These are phyloP conservation scores for Conus betulinus DNA, from an alignment of 1,140 invertebrate species.

Conservation along the genomic window DNA sequence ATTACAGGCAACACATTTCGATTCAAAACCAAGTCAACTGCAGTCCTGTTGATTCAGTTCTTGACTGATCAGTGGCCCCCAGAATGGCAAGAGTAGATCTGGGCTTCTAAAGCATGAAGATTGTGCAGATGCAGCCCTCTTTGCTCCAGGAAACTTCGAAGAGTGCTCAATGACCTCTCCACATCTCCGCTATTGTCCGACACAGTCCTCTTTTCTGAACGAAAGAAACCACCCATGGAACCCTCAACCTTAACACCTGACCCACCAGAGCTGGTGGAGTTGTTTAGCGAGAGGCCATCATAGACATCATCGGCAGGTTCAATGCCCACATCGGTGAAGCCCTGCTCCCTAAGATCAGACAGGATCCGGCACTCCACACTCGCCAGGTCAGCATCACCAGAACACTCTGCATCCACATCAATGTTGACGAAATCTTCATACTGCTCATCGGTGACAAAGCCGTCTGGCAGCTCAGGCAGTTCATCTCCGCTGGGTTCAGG, in stretches of 20 bases:
- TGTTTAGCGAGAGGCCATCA: background rate
- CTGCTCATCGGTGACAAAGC: constrained; percentile 19
- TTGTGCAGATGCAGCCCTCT: constrained; percentile 21
- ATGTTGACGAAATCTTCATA: constrained; percentile 32
- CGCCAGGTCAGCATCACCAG: background rate
- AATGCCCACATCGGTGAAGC: background rate
- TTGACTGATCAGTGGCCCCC: background rate
- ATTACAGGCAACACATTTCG: too few relatives aligned
- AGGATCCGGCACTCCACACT: constrained; percentile 30
- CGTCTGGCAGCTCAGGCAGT: constrained; percentile 27
- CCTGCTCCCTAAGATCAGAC: constrained; percentile 16
- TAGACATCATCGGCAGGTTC: background rate
- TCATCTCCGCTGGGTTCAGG: background rate
- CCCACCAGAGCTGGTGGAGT: background rate
- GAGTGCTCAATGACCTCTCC: background rate
- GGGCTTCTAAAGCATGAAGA: constrained; percentile 26
- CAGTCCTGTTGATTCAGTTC: too few relatives aligned
- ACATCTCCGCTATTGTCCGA: background rate
- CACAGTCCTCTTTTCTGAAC: background rate
- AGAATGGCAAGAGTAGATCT: constrained; percentile 19
- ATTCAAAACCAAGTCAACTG: too few relatives aligned
- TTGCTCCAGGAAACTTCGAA: constrained; percentile 19
- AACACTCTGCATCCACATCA: constrained; percentile 24
- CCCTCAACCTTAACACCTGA: background rate
- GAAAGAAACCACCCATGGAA: background rate